phyloP scores from a whole-genome alignment of 1,140 invertebrate species.

The Lethocerus indicus region DNA sequence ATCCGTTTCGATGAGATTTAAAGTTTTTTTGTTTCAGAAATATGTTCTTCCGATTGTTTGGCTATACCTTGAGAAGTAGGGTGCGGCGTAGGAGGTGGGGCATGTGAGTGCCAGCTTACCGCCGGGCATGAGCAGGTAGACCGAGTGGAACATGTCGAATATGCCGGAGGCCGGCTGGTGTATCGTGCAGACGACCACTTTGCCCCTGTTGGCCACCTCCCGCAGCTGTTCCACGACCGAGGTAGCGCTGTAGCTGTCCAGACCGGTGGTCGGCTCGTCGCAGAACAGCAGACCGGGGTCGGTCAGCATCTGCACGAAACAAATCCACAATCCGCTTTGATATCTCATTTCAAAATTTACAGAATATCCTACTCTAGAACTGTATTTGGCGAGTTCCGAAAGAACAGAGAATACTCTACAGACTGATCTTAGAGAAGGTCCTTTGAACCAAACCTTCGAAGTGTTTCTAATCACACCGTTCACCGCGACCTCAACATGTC shows the following conservation, averaged over 20 bases:
- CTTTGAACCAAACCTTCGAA: too few relatives aligned
- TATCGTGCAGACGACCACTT: conserved; percentile 67
- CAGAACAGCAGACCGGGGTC: conserved; percentile 87
- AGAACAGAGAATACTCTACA: too few relatives aligned
- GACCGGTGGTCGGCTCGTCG: conserved; percentile 86
- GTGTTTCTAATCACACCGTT: too few relatives aligned
- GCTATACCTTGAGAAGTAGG: conserved; percentile 16
- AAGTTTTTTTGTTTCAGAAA: too few relatives aligned
- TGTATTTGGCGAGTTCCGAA: too few relatives aligned
- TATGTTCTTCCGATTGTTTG: too few relatives aligned
- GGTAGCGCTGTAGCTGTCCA: conserved; percentile 66
- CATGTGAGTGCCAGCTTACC: conserved; percentile 66
- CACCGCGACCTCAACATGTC: too few relatives aligned
- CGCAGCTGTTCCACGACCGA: conserved; percentile 50
- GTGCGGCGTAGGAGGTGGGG: conserved; percentile 21
- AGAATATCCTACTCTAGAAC: too few relatives aligned
- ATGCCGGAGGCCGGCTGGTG: conserved; percentile 77
- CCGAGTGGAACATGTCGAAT: conserved; percentile 62
- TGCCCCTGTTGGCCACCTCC: conserved; percentile 40
- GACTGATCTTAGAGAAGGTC: too few relatives aligned
- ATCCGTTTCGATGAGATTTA: too few relatives aligned
- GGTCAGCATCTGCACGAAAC: conserved; percentile 51
- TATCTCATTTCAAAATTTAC: too few relatives aligned
- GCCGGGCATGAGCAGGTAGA: conserved; percentile 52
- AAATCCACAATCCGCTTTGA: not conserved